Evolutionary conservation across 1,140 invertebrate genomes (phyloP).

Genomic region (Drosophila paulistorum): DNA sequence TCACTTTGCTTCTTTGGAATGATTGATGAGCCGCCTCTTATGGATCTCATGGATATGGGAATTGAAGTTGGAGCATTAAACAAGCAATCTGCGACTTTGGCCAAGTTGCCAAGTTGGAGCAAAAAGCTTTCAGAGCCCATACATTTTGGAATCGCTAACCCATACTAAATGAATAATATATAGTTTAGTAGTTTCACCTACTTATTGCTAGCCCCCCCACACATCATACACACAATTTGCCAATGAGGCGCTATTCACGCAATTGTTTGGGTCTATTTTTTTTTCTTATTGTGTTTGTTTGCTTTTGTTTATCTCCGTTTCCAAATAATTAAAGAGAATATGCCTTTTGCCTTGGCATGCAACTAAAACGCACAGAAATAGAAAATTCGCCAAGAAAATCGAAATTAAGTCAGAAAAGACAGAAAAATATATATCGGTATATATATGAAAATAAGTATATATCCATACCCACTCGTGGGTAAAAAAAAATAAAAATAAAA

Average conservation of each 20-base stretch:
- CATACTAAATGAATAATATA: not conserved
- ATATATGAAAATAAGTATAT: not conserved
- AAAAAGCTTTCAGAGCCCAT: not conserved
- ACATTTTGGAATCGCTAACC: not conserved
- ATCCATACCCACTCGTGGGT: not conserved
- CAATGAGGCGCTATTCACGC: slow-evolving; percentile 7
- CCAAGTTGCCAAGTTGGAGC: not conserved
- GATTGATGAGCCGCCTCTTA: slow-evolving; percentile 16
- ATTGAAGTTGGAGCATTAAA: slow-evolving; percentile 9
- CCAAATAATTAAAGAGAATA: slow-evolving; percentile 19
- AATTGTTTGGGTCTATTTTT: slow-evolving; percentile 7
- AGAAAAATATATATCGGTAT: not conserved
- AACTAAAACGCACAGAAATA: slow-evolving; percentile 12
- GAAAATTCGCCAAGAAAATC: slow-evolving; percentile 10
- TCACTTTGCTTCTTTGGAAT: not conserved
- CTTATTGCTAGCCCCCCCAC: not conserved
- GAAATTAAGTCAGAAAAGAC: not conserved
- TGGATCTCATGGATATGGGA: not conserved
- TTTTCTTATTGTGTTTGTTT: not conserved
- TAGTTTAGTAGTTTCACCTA: slow-evolving; percentile 9
- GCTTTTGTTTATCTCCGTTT: slow-evolving; percentile 16
- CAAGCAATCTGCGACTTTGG: not conserved
- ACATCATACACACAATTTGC: not conserved
- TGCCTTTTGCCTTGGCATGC: slow-evolving; percentile 20
- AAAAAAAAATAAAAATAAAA: not conserved